These are phyloP conservation scores for Incurvaria masculella DNA, from an alignment of 2,888 invertebrate species.

Conservation along the genomic window DNA sequence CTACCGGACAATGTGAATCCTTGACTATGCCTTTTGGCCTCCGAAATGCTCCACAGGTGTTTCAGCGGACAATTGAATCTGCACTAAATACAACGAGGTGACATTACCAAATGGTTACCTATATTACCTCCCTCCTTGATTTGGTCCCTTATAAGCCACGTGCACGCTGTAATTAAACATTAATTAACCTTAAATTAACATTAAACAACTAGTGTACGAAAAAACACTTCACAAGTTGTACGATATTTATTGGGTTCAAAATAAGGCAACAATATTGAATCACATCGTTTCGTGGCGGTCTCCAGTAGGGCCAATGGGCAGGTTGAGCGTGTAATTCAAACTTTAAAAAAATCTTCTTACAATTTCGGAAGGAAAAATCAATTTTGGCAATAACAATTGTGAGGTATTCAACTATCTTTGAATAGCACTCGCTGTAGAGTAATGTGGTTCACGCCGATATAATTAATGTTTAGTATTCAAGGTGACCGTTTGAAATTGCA, in stretches of 20 bases:
- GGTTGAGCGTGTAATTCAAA: slow-evolving; percentile 2
- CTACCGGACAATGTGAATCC: slow-evolving; percentile 25
- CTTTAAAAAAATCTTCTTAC: slow-evolving; percentile 2
- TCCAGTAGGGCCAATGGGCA: slow-evolving; percentile 3
- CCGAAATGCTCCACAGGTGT: slow-evolving; percentile 23
- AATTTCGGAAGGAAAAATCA: neutral
- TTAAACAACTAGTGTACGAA: neutral
- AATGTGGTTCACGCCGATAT: neutral
- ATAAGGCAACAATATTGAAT: slow-evolving; percentile 10
- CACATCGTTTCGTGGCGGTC: slow-evolving; percentile 8
- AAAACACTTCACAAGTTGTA: slow-evolving; percentile 2
- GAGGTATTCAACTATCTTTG: too few species aligned
- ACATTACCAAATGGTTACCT: too few species aligned
- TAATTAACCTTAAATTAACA: too few species aligned
- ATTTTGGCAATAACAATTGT: slow-evolving; percentile 2
- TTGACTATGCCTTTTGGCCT: slow-evolving; percentile 26
- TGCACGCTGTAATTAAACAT: slow-evolving; percentile 1
- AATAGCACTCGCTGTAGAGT: too few species aligned
- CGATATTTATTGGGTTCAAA: slow-evolving; percentile 12
- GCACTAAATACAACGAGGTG: slow-evolving; percentile 14
- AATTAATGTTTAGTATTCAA: slow-evolving; percentile 8
- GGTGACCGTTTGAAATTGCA: slow-evolving; percentile 1
- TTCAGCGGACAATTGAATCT: slow-evolving; percentile 19
- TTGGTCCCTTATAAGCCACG: slow-evolving; percentile 1
- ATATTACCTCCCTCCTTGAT: neutral